Base-by-base conservation (phyloP, 2,888 invertebrate genomes). In the Pseudanteris insignis region DNA sequence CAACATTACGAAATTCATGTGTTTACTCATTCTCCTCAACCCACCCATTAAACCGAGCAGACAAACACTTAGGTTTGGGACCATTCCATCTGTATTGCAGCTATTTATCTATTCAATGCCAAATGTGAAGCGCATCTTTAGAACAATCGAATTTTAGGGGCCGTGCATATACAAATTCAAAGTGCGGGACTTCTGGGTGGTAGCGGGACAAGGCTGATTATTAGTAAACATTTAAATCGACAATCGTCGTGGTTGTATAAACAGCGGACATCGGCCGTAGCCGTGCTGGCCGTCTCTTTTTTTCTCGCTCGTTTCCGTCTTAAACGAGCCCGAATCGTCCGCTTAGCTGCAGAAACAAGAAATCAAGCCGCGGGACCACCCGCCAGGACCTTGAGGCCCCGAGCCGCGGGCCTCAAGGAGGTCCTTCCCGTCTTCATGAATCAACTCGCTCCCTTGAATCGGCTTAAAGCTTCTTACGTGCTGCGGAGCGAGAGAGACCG, bases 191-290 rank as follows among this genome's bases (percentile, higher is more conserved):
- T 79, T 79, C 77, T 79, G 79, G 79, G 79, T 78, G 79, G 79
- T 75, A 79, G 77, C 73, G 69, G 73, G 75, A 78, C 79, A 79
- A 78, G 77, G 68, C 67, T 77, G 78, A 77, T 79, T 79, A 79
- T 79, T 79, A 79, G 79, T 79, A 79, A 79, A 79, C 79, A 79
- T 79, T 78, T 78, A 78, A 79, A 79, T 79, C 78, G 77, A 78
- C 77, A 78, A 78, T 79, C 75, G 75, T 69, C 66, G 67, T 70
- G 70, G 70, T 63, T 66, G 68, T 69, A 69, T 67, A 63, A 62
- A 61, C 65, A 65, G 57, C 59, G 53, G 59, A 63, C 61, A 51
- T 32, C 44, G 59, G 64, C 6, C 53, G 69, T 70, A 74, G 70
- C 63, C 48, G 48, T 53, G 41, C 46, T 32, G 53, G 58, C 60